Evolutionary conservation across 2,888 invertebrate species (phyloP), one percentile per base, ranked within the genome.

Genomic region (Lucinisca nassula): DNA sequence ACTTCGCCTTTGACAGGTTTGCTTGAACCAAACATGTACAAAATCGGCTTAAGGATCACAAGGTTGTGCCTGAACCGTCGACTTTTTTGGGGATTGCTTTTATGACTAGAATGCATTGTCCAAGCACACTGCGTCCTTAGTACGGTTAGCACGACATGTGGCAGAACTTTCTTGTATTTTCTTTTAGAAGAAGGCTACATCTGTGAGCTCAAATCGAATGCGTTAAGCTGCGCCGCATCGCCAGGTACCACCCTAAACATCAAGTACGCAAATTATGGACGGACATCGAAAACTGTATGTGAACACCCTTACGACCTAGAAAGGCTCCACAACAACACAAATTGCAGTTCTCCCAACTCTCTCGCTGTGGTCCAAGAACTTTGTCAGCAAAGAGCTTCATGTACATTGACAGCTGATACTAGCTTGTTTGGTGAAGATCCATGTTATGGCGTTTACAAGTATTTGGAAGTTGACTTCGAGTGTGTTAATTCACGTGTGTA

Each of bases 361-460:
- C 67, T 79, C 0, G 17, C 58, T 58, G 72, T 83, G 8, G 45
- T 83, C 10, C 35, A 49, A 40, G 35, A n/a, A 21, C n/a, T 73
- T 10, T 83, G 83, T 49, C 30, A 79, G n/a, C 32, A 61, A 14
- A 51, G 51, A 17, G 17, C n/a, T 30, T 61, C 72, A 27, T 83
- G 83, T 17, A 61, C 45, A 1, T 2, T 83, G 0, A 78, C 78
- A 0, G 83, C 77, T 6, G 79, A 73, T 12, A 58, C 24, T 21
- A 61, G 37, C 4, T n/a, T 79, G 27, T 83, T 83, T 24, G 83
- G 83, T 27, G 77, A 27, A 17, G 83, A 83, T 45, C 83, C 83
- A 12, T 83, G 83, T 30, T 61, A 32, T 55, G 83, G 83, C 0
- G 72, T 74, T 17, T 83, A 83, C 67, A 83, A 83, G 55, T 83